phyloP scores from a whole-genome alignment of 1,140 invertebrate genomes.

The Vanessa tameamea region DNA sequence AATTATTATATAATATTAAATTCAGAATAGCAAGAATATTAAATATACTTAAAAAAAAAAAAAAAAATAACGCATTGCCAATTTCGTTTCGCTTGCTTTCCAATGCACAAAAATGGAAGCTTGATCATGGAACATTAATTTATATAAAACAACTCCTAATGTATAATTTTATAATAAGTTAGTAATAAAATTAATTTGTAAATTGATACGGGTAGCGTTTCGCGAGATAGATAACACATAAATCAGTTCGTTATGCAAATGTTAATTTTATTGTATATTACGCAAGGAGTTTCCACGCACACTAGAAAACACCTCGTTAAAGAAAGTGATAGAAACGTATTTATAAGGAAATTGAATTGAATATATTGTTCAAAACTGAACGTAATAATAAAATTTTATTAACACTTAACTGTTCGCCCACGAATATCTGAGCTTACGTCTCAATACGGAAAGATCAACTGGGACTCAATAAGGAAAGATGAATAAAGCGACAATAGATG shows the following conservation, averaged over 20 bases:
- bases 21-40: too few species aligned
- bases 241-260: constrained; percentile 30
- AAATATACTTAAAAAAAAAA: too few species aligned
- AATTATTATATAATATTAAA: too few species aligned
- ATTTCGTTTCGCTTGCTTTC: neutral
- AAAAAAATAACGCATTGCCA: too few species aligned
- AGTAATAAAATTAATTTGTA: constrained; percentile 9
- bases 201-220: neutral
- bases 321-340: constrained; percentile 32
- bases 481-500: too few species aligned
- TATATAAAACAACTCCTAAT: neutral
- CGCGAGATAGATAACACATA: constrained; percentile 16
- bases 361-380: constrained; percentile 23
- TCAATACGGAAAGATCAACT: constrained; percentile 17
- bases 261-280: constrained; percentile 19
- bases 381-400: constrained; percentile 33
- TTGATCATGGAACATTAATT: neutral
- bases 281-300: constrained; percentile 25
- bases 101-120: neutral
- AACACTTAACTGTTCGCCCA: constrained; percentile 19
- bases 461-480: neutral
- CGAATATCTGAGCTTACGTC: constrained; percentile 6
- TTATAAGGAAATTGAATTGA: constrained; percentile 34
- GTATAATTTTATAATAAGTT: neutral
- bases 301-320: constrained; percentile 29